Evolutionary conservation across 2,797 vertebrate genomes (phyloP).

Genomic region (Falco cherrug): DNA sequence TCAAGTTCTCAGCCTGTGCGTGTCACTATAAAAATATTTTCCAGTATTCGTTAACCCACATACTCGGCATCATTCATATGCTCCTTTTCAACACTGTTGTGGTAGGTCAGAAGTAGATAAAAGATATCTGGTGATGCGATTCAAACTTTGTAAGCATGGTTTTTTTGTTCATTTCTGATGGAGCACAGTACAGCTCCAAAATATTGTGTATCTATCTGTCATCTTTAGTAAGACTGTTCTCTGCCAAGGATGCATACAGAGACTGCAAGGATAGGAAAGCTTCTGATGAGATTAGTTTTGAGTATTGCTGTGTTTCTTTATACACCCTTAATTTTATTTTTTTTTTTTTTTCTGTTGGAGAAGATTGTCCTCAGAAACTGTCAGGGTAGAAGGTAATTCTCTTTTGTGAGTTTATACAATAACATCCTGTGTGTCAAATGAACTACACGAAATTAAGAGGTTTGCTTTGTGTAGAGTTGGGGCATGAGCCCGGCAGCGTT

Average conservation of each 20-base stretch:
- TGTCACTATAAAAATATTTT: not conserved
- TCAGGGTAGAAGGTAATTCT: not conserved
- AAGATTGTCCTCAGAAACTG: not conserved
- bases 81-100: not conserved
- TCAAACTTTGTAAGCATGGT: not conserved
- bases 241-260: not conserved
- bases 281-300: not conserved
- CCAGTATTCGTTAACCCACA: not conserved
- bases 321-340: not conserved
- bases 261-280: not conserved
- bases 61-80: not conserved
- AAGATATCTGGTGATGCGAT: not conserved
- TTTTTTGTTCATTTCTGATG: not conserved
- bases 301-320: not conserved
- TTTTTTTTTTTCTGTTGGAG: too few species aligned
- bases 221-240: not conserved
- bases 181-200: not conserved
- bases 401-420: not conserved
- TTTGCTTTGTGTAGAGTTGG: not conserved
- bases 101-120: not conserved
- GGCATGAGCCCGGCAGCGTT: not conserved
- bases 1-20: not conserved
- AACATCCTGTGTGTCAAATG: accelerated
- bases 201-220: not conserved
- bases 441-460: not conserved